These are phyloP conservation scores for Tragelaphus buxtoni DNA, from an alignment of 2,113 vertebrate species.

Conservation along the genomic window DNA sequence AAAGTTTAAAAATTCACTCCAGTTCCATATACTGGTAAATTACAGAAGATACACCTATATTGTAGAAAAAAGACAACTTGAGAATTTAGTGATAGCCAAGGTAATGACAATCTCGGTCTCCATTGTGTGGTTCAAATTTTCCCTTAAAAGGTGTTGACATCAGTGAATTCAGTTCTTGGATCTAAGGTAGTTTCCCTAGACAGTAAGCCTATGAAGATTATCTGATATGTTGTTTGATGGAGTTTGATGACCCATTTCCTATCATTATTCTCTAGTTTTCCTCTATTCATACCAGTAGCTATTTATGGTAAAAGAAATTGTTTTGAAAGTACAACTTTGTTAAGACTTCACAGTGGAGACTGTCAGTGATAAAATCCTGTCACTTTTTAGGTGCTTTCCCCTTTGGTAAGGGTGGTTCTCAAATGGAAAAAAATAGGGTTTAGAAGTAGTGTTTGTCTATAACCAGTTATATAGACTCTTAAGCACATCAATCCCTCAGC, in stretches of 20 bases:
- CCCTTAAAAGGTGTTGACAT: conserved; percentile 1
- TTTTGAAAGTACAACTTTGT: not conserved
- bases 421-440: not conserved
- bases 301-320: not conserved
- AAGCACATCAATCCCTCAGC: not conserved
- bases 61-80: not conserved
- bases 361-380: not conserved
- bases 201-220: not conserved
- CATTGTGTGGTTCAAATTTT: not conserved
- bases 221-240: conserved; percentile 17
- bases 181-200: conserved; percentile 25
- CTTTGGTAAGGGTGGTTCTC: not conserved
- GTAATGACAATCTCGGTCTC: not conserved
- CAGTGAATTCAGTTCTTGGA: conserved; percentile 7
- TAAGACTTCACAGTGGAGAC: not conserved
- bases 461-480: not conserved
- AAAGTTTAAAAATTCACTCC: conserved; percentile 74
- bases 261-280: not conserved
- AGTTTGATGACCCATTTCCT: not conserved
- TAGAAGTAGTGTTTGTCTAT: not conserved
- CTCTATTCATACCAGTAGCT: not conserved
- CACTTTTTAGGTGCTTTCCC: conserved; percentile 1
- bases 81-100: not conserved
- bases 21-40: conserved; percentile 26
- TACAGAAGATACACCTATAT: not conserved